Evolutionary conservation across 1,140 invertebrate genomes (phyloP).

Genomic region (Leucophenga varia): DNA sequence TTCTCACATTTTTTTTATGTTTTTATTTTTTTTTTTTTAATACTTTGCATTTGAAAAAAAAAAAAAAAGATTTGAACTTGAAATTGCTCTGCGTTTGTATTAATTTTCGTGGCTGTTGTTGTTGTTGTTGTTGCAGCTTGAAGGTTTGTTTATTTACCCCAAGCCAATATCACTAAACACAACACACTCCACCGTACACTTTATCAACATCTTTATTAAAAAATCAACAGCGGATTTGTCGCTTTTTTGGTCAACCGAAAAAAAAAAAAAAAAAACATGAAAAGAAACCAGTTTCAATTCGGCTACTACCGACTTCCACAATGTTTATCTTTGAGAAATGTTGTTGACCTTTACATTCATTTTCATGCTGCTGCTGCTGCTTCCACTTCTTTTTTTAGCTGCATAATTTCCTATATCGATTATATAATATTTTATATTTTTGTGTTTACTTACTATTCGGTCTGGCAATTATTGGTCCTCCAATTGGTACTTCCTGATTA

Average conservation of each 20-base stretch:
- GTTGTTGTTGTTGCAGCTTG: constrained; percentile 19
- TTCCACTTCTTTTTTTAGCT: constrained; percentile 1
- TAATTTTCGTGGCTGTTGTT: too few species aligned
- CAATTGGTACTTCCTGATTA: constrained; percentile 7
- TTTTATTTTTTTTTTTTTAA: too few species aligned
- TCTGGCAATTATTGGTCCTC: not conserved
- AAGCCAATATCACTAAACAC: constrained; percentile 18
- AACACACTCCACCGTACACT: too few species aligned
- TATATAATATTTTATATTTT: too few species aligned
- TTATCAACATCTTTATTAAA: too few species aligned
- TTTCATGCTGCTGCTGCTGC: constrained; percentile 8
- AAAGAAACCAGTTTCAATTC: constrained; percentile 31
- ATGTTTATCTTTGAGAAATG: constrained; percentile 19
- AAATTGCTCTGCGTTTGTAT: constrained; percentile 50
- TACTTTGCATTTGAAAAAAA: too few species aligned
- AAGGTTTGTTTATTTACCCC: constrained; percentile 51
- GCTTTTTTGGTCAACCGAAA: too few species aligned
- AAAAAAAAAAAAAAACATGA: too few species aligned
- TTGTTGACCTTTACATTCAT: constrained; percentile 35
- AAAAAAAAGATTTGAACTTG: constrained; percentile 45
- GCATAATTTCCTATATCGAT: too few species aligned
- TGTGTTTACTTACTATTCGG: constrained; percentile 38
- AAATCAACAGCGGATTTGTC: too few species aligned
- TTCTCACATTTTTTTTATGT: too few species aligned
- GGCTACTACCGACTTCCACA: constrained; percentile 9